Evolutionary conservation across 2,888 invertebrate species (phyloP), one percentile per base, ranked within the genome.

Genomic region (Rugalucina vietnamica): DNA sequence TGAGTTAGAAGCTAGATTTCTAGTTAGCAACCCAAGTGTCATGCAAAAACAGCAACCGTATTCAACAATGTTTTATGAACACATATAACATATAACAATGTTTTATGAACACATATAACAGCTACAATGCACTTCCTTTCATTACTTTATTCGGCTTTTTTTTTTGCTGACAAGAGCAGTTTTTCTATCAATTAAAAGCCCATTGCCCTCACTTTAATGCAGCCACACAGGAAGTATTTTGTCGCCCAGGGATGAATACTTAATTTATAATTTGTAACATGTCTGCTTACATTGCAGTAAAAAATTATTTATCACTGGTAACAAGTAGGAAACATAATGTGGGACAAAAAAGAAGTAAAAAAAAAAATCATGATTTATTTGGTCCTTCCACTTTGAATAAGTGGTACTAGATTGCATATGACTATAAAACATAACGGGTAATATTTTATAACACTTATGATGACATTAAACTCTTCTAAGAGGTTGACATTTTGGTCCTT

Each of bases 141-240:
- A 43, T 43, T 12, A 12, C 8, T 43, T 43, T 43, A 12, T 12
- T 43, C 18, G 43, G 10, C 18, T 43, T 8, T 43, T 43, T 43
- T 43, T 12, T 43, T 12, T 43, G 18, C 8, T 43, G 43, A n/a
- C n/a, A n/a, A n/a, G n/a, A n/a, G 8, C 8, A 43, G 8, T 43
- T 43, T 43, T 43, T 43, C 18, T 43, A 18, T 18, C 8, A 12
- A 43, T 18, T 43, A 43, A 43, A 43, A 43, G 18, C 43, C 8
- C 18, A 43, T 12, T 8, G 18, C 18, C 43, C 43, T 43, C 18
- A 18, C 10, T 21, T n/a, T 65, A 65, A n/a, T n/a, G n/a, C n/a
- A n/a, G n/a, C 65, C 65, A 65, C 65, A 65, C 65, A 65, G 32
- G 32, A 65, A 34, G 65, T 65, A 34, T 21, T 65, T 65, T 32